Conservation (phyloP, 2,113 vertebrate species). For the Microcebus lehilahytsara region DNA sequence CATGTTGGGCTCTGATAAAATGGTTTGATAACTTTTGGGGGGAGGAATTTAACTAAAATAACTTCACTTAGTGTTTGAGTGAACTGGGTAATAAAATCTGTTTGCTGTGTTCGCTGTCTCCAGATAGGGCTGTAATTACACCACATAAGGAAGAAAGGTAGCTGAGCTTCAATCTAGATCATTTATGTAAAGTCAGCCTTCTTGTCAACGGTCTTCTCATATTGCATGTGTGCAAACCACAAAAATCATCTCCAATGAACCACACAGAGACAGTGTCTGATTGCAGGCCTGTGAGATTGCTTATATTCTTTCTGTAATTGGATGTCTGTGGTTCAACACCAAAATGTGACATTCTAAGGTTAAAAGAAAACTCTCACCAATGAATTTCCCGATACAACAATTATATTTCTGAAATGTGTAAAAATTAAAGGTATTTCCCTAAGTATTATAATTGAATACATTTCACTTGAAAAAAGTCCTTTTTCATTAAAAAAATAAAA, state of each 20-base stretch:
- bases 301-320: conserved; percentile 79
- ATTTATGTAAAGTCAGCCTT: conserved; percentile 91
- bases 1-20: conserved; percentile 65
- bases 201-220: conserved; percentile 87
- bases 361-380: conserved; percentile 75
- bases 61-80: conserved; percentile 84
- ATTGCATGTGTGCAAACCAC: conserved; percentile 87
- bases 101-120: conserved; percentile 90
- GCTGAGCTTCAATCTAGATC: conserved; percentile 87
- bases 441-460: conserved; percentile 64
- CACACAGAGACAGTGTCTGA: conserved; percentile 85
- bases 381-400: conserved; percentile 36
- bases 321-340: conserved; percentile 70
- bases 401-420: conserved; percentile 47
- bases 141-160: conserved; percentile 87
- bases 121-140: conserved; percentile 94
- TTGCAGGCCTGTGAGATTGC: conserved; percentile 81
- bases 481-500: conserved; percentile 62
- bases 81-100: conserved; percentile 90
- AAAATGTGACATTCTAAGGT: conserved; percentile 78
- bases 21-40: conserved; percentile 63
- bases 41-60: conserved; percentile 83
- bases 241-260: conserved; percentile 88
- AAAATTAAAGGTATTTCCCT: conserved; percentile 51
- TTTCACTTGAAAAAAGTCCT: conserved; percentile 55